Evolutionary conservation across 2,113 vertebrate genomes (phyloP).

Genomic region (Platanista minor): DNA sequence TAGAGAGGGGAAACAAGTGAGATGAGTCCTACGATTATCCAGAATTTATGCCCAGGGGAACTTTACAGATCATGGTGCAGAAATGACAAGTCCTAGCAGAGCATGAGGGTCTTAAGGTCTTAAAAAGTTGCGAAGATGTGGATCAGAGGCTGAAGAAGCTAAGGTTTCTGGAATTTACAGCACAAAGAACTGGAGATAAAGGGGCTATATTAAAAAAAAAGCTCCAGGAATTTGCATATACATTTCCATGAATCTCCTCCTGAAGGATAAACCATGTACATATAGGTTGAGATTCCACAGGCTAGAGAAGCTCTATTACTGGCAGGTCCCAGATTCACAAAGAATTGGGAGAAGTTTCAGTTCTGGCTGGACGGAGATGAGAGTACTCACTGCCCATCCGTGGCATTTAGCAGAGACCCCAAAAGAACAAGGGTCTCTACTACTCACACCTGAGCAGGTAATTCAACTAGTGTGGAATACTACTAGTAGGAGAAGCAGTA

Average conservation of each 20-base stretch:
- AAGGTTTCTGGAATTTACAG: background rate
- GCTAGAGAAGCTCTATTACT: background rate
- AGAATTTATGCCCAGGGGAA: background rate
- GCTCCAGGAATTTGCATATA: background rate
- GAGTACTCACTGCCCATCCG: background rate
- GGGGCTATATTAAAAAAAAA: background rate
- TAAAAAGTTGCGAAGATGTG: background rate
- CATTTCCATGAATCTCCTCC: background rate
- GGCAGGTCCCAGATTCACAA: background rate
- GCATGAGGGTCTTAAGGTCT: background rate
- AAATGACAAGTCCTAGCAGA: background rate
- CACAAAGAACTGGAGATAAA: background rate
- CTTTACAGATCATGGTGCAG: background rate
- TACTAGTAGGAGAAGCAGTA: background rate
- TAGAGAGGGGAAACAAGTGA: background rate
- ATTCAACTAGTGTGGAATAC: background rate
- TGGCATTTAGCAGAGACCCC: background rate
- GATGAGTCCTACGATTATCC: background rate
- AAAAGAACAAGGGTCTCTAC: background rate
- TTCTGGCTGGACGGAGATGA: background rate
- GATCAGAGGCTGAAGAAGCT: background rate
- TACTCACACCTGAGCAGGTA: background rate
- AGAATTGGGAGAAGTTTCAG: background rate
- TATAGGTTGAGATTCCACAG: background rate
- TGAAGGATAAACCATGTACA: background rate